Evolutionary conservation across 2,888 invertebrate genomes (phyloP), one percentile per base, ranked within the genome.

Genomic region (Ophion obscuratus): DNA sequence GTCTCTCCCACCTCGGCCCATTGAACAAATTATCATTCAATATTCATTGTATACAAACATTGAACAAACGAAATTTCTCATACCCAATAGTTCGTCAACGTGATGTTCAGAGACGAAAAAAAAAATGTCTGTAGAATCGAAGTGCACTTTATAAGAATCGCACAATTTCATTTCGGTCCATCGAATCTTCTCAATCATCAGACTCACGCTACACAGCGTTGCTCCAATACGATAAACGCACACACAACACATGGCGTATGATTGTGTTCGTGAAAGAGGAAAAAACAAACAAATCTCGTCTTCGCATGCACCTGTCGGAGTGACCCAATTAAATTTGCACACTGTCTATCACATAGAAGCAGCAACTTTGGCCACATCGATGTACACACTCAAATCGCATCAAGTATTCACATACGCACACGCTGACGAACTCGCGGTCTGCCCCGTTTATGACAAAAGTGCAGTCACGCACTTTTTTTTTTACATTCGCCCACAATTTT

Each of bases 321-420:
- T 86, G 86, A 86, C 86, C 86, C 83, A 86, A 86, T 86, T 86
- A 86, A 86, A 78, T 78, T 85, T 61, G 77, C 83, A 64, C 80
- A 74, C 81, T 73, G 81, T 68, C 57, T 71, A 86, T 68, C 74
- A n/a, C 64, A 53, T 47, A 75, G 64, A 53, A 20, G 31, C 27
- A 47, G n/a, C 5, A 64, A 80, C 80, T 59, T 36, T 80, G 66
- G 57, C 73, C n/a, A 59, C 66, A 24, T 73, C 27, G 80, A 66
- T 20, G 10, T 68, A 36, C 36, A 14, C 44, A 57, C 53, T 24
- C 7, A 20, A 78, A 78, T 61, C 68, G 10, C 61, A 59, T 68
- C 11, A 68, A 27, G 53, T 59, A n/a, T 36, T 10, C 40, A 17
- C 27, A 27, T 61, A 68, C 9, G 11, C 24, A 20, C n/a, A 61